Conservation (phyloP, 2,113 vertebrate species). For the Acrocephalus arundinaceus region DNA sequence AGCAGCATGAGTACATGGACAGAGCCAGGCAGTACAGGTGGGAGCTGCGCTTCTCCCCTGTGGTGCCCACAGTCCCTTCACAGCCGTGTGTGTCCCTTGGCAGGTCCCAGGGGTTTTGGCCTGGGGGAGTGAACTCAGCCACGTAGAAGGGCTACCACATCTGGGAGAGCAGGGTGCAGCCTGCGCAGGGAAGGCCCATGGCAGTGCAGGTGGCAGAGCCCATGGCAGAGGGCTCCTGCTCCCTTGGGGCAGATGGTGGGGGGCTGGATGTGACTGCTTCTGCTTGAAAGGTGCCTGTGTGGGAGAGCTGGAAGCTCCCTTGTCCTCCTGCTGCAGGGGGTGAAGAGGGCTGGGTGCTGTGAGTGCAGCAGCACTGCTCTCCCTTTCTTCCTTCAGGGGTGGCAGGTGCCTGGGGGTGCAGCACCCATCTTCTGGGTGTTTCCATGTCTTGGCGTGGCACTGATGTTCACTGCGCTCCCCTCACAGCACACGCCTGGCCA, state of each 20-base stretch:
- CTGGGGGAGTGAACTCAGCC: fast-evolving
- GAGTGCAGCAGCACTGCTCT: background rate
- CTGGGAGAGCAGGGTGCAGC: background rate
- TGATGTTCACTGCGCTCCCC: background rate
- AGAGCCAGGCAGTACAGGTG: slow-evolving; percentile 95
- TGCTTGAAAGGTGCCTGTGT: background rate
- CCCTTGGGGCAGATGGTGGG: background rate
- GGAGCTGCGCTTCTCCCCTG: background rate
- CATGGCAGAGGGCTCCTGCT: background rate
- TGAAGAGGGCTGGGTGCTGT: background rate
- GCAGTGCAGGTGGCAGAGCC: background rate
- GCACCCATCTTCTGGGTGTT: background rate
- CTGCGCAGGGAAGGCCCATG: background rate
- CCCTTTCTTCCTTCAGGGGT: background rate
- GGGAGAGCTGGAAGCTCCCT: background rate
- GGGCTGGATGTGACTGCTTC: background rate
- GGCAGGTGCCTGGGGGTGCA: fast-evolving
- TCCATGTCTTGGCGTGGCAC: fast-evolving
- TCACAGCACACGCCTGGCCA: slow-evolving; percentile 84
- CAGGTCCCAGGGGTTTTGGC: background rate
- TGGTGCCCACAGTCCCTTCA: background rate
- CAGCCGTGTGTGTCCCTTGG: fast-evolving
- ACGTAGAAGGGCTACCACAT: fast-evolving
- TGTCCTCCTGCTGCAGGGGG: background rate
- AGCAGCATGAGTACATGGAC: slow-evolving; percentile 98